Conservation (phyloP, 2,888 invertebrate genomes). For the Cryptocephalus primarius region DNA sequence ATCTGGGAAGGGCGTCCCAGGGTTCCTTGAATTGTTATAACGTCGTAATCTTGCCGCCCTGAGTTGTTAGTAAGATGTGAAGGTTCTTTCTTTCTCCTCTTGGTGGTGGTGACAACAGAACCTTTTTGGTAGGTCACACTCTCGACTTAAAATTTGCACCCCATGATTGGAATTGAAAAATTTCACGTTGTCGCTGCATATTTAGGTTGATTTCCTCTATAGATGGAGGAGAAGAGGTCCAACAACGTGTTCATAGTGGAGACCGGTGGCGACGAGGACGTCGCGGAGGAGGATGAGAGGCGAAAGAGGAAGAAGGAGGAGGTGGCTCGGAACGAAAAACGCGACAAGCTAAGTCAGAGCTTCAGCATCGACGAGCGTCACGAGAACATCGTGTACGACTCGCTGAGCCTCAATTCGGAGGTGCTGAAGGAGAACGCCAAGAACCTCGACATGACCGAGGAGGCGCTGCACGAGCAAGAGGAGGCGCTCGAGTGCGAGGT, state of each 20-base stretch:
- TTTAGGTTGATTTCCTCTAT: too few species aligned
- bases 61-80: too few species aligned
- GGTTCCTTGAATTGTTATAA: too few species aligned
- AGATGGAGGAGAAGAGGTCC: not conserved
- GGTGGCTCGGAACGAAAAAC: slow-evolving; percentile 5
- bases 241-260: slow-evolving; percentile 12
- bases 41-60: too few species aligned
- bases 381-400: slow-evolving; percentile 11
- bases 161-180: too few species aligned
- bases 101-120: too few species aligned
- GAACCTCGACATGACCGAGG: slow-evolving; percentile 13
- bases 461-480: slow-evolving; percentile 10
- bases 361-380: slow-evolving; percentile 9
- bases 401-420: slow-evolving; percentile 15
- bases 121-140: too few species aligned
- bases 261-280: slow-evolving; percentile 12
- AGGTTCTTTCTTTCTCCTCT: too few species aligned
- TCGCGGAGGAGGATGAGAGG: slow-evolving; percentile 5
- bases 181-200: too few species aligned
- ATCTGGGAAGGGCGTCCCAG: too few species aligned
- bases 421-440: slow-evolving; percentile 18
- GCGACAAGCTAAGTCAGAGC: slow-evolving; percentile 6
- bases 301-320: slow-evolving; percentile 2
- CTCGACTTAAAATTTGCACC: too few species aligned
- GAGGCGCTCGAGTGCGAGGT: slow-evolving; percentile 6